Evolutionary conservation across 2,888 invertebrate species (phyloP).

Genomic region (Subacronicta megacephala): DNA sequence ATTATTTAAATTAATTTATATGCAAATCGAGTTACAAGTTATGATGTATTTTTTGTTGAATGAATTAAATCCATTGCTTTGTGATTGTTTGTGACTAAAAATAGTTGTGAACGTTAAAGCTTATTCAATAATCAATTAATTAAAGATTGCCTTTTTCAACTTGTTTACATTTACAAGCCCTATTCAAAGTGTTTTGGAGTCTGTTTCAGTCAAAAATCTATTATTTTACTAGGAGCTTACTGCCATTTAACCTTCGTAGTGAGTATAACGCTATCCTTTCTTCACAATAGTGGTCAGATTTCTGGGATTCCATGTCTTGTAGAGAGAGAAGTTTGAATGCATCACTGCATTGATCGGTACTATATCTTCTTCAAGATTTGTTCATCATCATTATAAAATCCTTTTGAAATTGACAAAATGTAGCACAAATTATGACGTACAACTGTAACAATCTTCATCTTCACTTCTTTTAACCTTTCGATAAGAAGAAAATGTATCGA

Average conservation of each 20-base stretch:
- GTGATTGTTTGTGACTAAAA: slow-evolving; percentile 38
- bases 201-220: neutral
- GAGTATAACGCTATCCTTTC: neutral
- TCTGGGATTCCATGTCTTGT: neutral
- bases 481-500: too few species aligned
- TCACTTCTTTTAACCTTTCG: too few species aligned
- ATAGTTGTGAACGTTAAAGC: slow-evolving; percentile 6
- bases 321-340: too few species aligned
- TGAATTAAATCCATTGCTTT: slow-evolving; percentile 42
- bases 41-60: slow-evolving; percentile 41
- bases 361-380: too few species aligned
- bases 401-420: too few species aligned
- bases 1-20: slow-evolving; percentile 49
- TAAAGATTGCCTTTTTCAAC: slow-evolving; percentile 4
- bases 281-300: neutral
- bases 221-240: neutral
- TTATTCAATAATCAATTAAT: slow-evolving; percentile 8
- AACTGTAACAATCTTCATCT: too few species aligned
- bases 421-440: neutral
- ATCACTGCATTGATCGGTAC: too few species aligned
- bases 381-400: too few species aligned
- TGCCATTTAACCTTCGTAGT: neutral
- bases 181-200: neutral
- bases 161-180: slow-evolving; percentile 1
- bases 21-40: slow-evolving; percentile 43